A percentile compares a stretch with the other conserved stretches of the same genome.
Evolutionary conservation across 2,888 invertebrate species (phyloP).

Genomic region (Eupithecia pulchellata): DNA sequence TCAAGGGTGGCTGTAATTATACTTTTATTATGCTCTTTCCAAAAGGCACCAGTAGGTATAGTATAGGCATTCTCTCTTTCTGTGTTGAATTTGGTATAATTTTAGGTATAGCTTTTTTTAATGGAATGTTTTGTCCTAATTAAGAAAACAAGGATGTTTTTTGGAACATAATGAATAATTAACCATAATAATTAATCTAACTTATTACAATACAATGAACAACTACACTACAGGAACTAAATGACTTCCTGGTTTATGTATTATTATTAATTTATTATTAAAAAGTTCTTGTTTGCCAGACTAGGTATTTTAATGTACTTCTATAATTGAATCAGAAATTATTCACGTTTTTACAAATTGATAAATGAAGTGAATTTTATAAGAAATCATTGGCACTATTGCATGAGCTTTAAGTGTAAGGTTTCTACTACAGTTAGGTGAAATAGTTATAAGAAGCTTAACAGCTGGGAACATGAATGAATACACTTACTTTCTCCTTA

Average conservation of each 20-base stretch:
- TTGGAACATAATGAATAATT: neutral
- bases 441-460: neutral
- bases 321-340: neutral
- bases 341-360: neutral
- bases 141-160: neutral
- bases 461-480: neutral
- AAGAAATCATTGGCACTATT: neutral
- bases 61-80: neutral
- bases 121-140: too few relatives aligned
- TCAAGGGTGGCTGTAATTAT: neutral
- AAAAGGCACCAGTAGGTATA: neutral
- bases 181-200: neutral
- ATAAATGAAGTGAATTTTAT: neutral
- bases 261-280: neutral
- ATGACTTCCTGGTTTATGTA: neutral
- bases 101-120: neutral
- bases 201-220: slow-evolving; percentile 3
- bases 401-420: neutral
- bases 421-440: neutral
- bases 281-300: neutral
- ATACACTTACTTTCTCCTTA: slow-evolving; percentile 84
- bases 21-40: neutral
- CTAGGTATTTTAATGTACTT: neutral
- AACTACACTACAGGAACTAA: neutral
- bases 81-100: neutral